Evolutionary conservation across 2,888 invertebrate species (phyloP).

Genomic region (Rotaria sp.): DNA sequence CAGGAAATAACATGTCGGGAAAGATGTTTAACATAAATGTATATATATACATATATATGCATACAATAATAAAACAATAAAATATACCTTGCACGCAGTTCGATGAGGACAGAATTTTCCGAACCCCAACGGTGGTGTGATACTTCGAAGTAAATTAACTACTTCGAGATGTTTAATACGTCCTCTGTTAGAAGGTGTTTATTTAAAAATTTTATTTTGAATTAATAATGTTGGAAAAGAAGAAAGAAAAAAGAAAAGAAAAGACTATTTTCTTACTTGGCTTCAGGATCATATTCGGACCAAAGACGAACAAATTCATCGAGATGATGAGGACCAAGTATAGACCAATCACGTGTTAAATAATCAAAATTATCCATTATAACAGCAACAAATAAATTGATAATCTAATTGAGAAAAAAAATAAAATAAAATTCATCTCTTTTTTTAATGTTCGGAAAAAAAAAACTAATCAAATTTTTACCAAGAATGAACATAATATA

Average conservation of each 20-base stretch:
- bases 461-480: slow-evolving; percentile 58
- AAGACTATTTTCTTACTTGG: slow-evolving; percentile 62
- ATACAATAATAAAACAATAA: background rate
- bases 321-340: slow-evolving; percentile 95
- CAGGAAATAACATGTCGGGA: background rate
- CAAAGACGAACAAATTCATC: slow-evolving; percentile 98
- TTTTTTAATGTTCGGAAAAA: background rate
- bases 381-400: slow-evolving; percentile 96
- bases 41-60: background rate
- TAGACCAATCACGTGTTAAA: slow-evolving; percentile 96
- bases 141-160: slow-evolving; percentile 89
- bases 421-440: no score
- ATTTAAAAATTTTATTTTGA: no score
- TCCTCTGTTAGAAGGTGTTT: slow-evolving; percentile 59
- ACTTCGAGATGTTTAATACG: slow-evolving; percentile 98
- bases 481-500: slow-evolving; percentile 94
- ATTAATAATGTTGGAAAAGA: no score
- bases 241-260: background rate
- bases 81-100: slow-evolving; percentile 81
- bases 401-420: slow-evolving; percentile 68
- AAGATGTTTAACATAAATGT: background rate
- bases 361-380: slow-evolving; percentile 99
- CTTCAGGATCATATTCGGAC: slow-evolving; percentile 99
- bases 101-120: slow-evolving; percentile 97
- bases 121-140: slow-evolving; percentile 95